These are phyloP conservation scores for Zootoca vivipara DNA, from an alignment of 2,113 vertebrate species.

Conservation along the genomic window DNA sequence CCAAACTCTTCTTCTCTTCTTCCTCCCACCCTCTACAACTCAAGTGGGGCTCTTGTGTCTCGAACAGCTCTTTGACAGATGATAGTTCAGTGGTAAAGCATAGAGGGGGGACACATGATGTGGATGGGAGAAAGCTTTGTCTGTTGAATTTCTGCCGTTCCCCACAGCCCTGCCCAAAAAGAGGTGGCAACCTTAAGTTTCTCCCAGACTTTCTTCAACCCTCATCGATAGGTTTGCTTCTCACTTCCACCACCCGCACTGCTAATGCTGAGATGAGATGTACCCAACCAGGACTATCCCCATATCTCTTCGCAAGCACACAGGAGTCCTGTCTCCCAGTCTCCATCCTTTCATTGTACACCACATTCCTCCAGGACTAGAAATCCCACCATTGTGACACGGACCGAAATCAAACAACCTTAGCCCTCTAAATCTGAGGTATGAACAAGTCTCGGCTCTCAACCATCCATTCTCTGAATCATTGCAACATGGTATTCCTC, in stretches of 20 bases:
- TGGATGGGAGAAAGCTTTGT: not conserved
- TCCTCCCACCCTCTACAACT: not conserved
- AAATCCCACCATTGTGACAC: too few species aligned
- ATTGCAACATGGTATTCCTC: not conserved
- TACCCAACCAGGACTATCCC: too few species aligned
- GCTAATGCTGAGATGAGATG: not conserved
- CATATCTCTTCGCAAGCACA: not conserved
- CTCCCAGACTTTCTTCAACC: not conserved
- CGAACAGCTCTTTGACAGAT: not conserved
- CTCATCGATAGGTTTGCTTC: too few species aligned
- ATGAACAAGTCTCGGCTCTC: not conserved
- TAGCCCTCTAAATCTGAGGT: not conserved
- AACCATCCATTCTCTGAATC: not conserved
- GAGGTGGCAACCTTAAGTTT: not conserved
- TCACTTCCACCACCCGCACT: not conserved
- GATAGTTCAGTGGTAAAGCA: not conserved
- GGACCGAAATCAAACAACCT: not conserved
- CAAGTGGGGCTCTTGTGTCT: too few species aligned
- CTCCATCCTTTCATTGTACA: not conserved
- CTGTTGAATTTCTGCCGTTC: not conserved
- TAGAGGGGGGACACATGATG: not conserved
- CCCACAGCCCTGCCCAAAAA: not conserved
- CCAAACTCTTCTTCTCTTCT: too few species aligned
- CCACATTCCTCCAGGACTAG: not conserved
- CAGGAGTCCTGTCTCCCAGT: not conserved